These are phyloP conservation scores for Drosophila algonquin DNA, from an alignment of 2,888 invertebrate genomes.

Conservation along the genomic window DNA sequence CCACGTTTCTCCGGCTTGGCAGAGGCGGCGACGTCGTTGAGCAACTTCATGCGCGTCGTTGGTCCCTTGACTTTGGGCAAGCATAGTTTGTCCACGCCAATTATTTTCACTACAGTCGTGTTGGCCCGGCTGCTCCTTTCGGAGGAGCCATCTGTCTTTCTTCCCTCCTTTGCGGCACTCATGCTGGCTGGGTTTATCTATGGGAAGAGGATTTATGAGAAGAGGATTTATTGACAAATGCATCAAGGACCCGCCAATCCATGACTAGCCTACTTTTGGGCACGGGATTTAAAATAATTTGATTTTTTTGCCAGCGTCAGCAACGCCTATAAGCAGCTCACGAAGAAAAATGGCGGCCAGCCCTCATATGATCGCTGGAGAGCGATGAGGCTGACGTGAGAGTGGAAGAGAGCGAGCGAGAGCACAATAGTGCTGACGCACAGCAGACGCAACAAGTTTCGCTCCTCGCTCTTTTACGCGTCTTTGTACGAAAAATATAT, in stretches of 20 bases:
- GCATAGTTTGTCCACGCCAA: slow-evolving; percentile 59
- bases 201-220: slow-evolving; percentile 12
- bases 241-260: slow-evolving; percentile 54
- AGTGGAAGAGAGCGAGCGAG: slow-evolving; percentile 55
- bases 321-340: slow-evolving; percentile 78
- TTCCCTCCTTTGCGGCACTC: slow-evolving; percentile 57
- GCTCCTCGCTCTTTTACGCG: slow-evolving; percentile 21
- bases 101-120: slow-evolving; percentile 58
- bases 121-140: slow-evolving; percentile 2
- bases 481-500: slow-evolving; percentile 55
- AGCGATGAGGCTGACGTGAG: slow-evolving; percentile 28
- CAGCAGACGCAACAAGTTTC: slow-evolving; percentile 60
- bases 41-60: slow-evolving; percentile 58
- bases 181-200: slow-evolving; percentile 1
- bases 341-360: slow-evolving; percentile 68
- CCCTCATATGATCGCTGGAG: slow-evolving; percentile 24
- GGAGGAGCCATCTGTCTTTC: slow-evolving; percentile 29
- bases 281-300: slow-evolving; percentile 57
- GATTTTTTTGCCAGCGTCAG: slow-evolving; percentile 65
- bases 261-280: slow-evolving; percentile 69
- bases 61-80: slow-evolving; percentile 40
- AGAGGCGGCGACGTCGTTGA: slow-evolving; percentile 53
- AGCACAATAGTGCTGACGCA: slow-evolving; percentile 43
- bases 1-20: slow-evolving; percentile 58
- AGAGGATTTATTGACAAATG: not conserved